Evolutionary conservation across 2,888 invertebrate species (phyloP), one percentile per base, ranked within the genome.

Genomic region (Lepidochrysops patricia): DNA sequence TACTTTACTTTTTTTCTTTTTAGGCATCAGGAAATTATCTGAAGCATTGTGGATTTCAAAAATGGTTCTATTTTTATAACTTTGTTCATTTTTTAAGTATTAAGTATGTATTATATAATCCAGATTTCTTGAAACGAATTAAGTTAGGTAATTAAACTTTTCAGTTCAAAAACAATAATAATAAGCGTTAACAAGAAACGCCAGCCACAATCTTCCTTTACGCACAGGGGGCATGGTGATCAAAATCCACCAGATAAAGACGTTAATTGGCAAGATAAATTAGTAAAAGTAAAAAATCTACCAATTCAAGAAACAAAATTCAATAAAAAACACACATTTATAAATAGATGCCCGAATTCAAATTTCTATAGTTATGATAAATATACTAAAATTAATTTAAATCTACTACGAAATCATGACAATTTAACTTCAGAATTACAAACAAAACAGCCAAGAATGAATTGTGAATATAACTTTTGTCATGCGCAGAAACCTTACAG

Each of bases 91-190:
- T 1, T n/a, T 19, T 4, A 9, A 9, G 19, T 23, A 13, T 19
- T n/a, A n/a, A n/a, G n/a, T n/a, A n/a, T n/a, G n/a, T n/a, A n/a
- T n/a, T 35, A 35, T 35, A 29, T 7, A 12, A 35, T 35, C n/a
- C n/a, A n/a, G n/a, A n/a, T n/a, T n/a, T n/a, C 7, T 15, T 19
- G 15, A 5, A 19, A 32, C 2, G 23, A 5, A 4, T 6, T 52
- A 59, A 29, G 6, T 32, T 32, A 12, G 25, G 25, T 27, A 48
- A 35, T 35, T 37, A 34, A 29, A 12, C 12, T 50, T 27, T 5
- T 19, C 61, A 66, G 62, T 25, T 57, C 58, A 27, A 62, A 61
- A 57, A 57, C 56, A n/a, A 43, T 63, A 49, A 60, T 48, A 54
- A 62, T 59, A 50, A 54, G 56, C 37, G 25, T 5, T 56, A 52